Percentiles rank a stretch among this genome's conserved stretches.
These are phyloP conservation scores for Heteropelma amictum DNA, from an alignment of 2,888 invertebrate species.

Conservation along the genomic window DNA sequence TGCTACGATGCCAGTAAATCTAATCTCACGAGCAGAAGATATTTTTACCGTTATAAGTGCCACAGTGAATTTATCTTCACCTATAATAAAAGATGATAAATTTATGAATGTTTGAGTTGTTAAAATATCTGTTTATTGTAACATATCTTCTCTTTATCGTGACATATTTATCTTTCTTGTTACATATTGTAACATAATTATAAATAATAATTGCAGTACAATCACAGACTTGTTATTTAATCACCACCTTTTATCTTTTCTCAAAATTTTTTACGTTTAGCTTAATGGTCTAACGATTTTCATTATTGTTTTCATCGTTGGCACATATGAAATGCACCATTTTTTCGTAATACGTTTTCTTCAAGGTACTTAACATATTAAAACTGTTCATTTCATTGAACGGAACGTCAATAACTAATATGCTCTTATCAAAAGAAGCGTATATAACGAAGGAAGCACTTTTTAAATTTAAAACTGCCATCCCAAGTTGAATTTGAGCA, in stretches of 20 bases:
- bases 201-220: background rate
- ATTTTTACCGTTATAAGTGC: slow-evolving; percentile 19
- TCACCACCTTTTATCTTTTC: background rate
- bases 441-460: slow-evolving; percentile 16
- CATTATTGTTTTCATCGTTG: background rate
- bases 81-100: slow-evolving; percentile 3
- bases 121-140: background rate
- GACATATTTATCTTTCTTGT: too few relatives aligned
- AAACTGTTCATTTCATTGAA: background rate
- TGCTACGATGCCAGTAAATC: slow-evolving; percentile 5
- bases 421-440: slow-evolving; percentile 24
- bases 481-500: slow-evolving; percentile 2
- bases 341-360: background rate
- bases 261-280: too few relatives aligned
- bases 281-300: background rate
- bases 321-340: slow-evolving; percentile 17
- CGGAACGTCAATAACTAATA: background rate
- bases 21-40: background rate
- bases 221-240: background rate
- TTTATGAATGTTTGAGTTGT: background rate
- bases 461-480: slow-evolving; percentile 21
- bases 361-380: slow-evolving; percentile 8
- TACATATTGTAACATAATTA: too few relatives aligned
- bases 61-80: slow-evolving; percentile 13
- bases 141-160: too few relatives aligned